These are phyloP conservation scores for Drosophila nigromelanica DNA, from an alignment of 1,140 invertebrate genomes.

Conservation along the genomic window DNA sequence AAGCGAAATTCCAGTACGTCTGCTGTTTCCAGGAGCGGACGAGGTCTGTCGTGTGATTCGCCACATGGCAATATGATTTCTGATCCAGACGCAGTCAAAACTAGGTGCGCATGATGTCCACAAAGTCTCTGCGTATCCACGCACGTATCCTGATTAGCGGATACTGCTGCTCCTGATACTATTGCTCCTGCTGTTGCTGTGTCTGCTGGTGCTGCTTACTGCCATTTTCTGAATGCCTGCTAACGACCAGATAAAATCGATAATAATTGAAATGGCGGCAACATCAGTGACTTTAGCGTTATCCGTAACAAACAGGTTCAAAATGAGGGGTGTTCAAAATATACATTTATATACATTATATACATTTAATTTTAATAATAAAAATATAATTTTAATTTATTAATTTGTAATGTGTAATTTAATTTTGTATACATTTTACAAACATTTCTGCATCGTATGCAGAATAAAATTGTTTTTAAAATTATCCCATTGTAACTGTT, in stretches of 20 bases:
- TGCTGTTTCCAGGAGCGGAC: conserved; percentile 5
- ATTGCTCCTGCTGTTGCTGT: conserved; percentile 3
- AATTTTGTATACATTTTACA: too few species aligned
- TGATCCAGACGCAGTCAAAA: conserved; percentile 11
- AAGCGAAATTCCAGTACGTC: conserved; percentile 43
- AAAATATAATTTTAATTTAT: too few species aligned
- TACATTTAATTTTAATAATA: too few species aligned
- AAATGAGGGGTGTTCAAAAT: too few species aligned
- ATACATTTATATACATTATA: too few species aligned
- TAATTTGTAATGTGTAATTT: too few species aligned
- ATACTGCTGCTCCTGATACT: not conserved
- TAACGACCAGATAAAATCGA: conserved; percentile 73
- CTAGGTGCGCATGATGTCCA: conserved; percentile 17
- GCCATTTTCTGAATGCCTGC: conserved; percentile 52
- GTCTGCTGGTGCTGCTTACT: conserved; percentile 24
- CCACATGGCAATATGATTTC: conserved; percentile 21
- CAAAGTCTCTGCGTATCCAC: not conserved
- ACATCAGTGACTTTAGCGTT: too few species aligned
- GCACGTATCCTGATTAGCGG: conserved; percentile 4
- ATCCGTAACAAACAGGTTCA: too few species aligned
- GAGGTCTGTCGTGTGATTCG: not conserved
- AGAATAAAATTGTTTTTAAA: too few species aligned
- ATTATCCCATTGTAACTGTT: too few species aligned
- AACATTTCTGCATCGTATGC: too few species aligned
- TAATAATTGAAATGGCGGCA: conserved; percentile 69